These are phyloP conservation scores for Odontothrips loti DNA, from an alignment of 2,888 invertebrate species.

Conservation along the genomic window DNA sequence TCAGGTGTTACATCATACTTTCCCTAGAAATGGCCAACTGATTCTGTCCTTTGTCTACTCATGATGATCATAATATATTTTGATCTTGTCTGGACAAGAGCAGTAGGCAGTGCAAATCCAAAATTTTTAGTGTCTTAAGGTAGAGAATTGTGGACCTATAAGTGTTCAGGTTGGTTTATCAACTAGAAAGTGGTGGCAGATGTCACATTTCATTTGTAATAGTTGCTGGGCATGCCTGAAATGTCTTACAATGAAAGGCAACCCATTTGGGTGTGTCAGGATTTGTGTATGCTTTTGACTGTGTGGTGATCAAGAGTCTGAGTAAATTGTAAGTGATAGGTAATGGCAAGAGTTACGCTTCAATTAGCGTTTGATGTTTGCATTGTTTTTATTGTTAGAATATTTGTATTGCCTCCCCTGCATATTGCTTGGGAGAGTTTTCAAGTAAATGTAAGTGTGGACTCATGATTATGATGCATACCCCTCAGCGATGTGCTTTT, in stretches of 20 bases:
- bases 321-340: not conserved
- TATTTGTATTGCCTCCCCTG: not conserved
- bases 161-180: no score
- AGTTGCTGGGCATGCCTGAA: not conserved
- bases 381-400: not conserved
- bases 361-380: not conserved
- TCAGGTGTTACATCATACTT: no score
- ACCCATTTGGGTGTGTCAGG: not conserved
- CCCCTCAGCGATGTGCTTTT: not conserved
- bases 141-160: no score
- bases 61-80: no score
- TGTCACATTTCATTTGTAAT: not conserved
- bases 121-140: no score
- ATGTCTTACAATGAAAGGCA: not conserved
- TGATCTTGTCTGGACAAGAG: no score
- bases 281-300: not conserved
- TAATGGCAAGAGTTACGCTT: not conserved
- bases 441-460: not conserved
- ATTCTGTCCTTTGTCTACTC: no score
- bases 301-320: constrained; percentile 6
- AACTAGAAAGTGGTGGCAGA: not conserved
- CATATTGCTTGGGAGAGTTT: no score
- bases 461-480: not conserved
- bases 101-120: no score
- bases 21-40: no score